Percentiles rank a stretch among this genome's conserved stretches.
These are phyloP conservation scores for Dusona sp. DNA, from an alignment of 2,888 invertebrate species.

Conservation along the genomic window DNA sequence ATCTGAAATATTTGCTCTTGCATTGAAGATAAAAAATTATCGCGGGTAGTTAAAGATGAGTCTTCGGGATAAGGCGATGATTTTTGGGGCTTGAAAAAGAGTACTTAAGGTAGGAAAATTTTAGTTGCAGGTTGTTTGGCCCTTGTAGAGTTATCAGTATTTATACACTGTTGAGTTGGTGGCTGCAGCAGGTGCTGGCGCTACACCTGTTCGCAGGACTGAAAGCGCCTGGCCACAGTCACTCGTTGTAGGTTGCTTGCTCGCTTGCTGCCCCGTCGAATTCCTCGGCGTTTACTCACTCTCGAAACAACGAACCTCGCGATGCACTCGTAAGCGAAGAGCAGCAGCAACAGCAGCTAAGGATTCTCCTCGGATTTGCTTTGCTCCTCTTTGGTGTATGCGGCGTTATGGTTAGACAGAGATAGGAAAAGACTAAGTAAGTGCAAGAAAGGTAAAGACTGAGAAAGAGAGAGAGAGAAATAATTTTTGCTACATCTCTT, in stretches of 20 bases:
- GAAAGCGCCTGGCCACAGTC: constrained; percentile 64
- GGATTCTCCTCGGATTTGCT: constrained; percentile 53
- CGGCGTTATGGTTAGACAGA: constrained; percentile 48
- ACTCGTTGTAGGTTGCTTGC: constrained; percentile 52
- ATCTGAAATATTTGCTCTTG: background rate
- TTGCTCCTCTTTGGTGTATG: constrained; percentile 43
- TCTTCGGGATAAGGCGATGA: background rate
- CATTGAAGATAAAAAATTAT: background rate
- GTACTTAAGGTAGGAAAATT: background rate
- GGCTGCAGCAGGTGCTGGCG: constrained; percentile 77
- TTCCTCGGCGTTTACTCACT: constrained; percentile 81
- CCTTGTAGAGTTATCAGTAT: constrained; percentile 26
- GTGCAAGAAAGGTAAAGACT: constrained; percentile 27
- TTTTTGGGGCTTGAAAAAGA: background rate
- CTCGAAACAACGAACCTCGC: constrained; percentile 78
- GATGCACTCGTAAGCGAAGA: constrained; percentile 56
- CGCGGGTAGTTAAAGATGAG: background rate
- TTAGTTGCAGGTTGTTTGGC: background rate
- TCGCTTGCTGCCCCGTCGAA: constrained; percentile 76
- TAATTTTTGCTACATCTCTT: constrained; percentile 43
- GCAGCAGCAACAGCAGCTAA: constrained; percentile 53
- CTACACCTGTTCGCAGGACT: constrained; percentile 79
- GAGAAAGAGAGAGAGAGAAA: constrained; percentile 33
- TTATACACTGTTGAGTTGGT: constrained; percentile 24
- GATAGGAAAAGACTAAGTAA: constrained; percentile 25